Evolutionary conservation across 2,113 vertebrate species (phyloP).

Genomic region (Hippolais icterina): DNA sequence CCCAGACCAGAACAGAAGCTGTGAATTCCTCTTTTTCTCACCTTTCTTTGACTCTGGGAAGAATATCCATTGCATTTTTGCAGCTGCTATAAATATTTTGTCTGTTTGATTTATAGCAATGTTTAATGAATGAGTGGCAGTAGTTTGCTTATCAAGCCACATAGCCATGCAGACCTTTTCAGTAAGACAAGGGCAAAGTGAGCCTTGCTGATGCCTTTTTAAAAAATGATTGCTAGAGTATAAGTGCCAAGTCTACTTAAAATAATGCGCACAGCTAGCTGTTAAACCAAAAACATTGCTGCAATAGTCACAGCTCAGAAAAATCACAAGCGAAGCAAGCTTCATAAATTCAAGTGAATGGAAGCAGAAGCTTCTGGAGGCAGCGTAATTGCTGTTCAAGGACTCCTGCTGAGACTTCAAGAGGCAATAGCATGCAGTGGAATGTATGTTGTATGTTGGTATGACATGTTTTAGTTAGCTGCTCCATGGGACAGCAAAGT

Average conservation of each 20-base stretch:
- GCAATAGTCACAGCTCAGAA: neutral
- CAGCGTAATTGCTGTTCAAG: neutral
- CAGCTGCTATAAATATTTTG: neutral
- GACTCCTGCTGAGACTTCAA: neutral
- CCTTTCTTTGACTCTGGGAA: neutral
- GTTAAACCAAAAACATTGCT: neutral
- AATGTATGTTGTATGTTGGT: neutral
- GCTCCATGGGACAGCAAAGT: neutral
- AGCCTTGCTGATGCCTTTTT: neutral
- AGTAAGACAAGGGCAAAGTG: neutral
- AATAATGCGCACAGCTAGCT: neutral
- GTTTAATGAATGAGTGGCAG: slow-evolving; percentile 22
- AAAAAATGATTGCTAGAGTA: neutral
- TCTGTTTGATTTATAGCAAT: neutral
- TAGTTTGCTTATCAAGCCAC: neutral
- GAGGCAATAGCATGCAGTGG: neutral
- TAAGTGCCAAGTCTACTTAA: neutral
- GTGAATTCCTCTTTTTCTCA: neutral
- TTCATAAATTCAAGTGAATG: neutral
- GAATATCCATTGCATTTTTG: neutral
- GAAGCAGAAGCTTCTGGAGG: neutral
- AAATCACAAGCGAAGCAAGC: neutral
- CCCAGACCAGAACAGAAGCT: neutral
- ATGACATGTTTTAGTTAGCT: neutral
- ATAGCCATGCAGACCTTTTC: neutral